phyloP scores from a whole-genome alignment of 2,113 vertebrate species.

The Dryoscopus gambensis region DNA sequence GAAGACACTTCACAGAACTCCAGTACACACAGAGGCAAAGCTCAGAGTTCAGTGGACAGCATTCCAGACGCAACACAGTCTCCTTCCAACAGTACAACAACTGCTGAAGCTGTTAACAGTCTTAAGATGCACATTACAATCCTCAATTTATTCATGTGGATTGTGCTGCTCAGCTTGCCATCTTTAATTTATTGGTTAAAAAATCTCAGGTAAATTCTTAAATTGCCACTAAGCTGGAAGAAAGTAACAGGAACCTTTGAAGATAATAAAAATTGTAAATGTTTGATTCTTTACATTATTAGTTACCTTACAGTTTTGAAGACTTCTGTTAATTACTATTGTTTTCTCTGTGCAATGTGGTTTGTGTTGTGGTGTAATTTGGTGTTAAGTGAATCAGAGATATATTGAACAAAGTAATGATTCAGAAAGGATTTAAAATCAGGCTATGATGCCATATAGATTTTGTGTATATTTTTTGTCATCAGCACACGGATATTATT shows the following conservation, averaged over 20 bases:
- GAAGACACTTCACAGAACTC: constrained; percentile 51
- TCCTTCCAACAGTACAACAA: not conserved
- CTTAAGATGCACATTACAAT: constrained; percentile 85
- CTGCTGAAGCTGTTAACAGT: constrained; percentile 75
- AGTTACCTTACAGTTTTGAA: not conserved
- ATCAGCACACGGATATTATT: not conserved
- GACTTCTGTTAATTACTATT: not conserved
- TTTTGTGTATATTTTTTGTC: not conserved
- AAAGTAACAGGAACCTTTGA: not conserved
- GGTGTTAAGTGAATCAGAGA: not conserved
- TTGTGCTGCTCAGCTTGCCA: constrained; percentile 82
- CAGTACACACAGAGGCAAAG: not conserved
- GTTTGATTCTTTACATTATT: not conserved
- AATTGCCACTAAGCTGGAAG: not conserved
- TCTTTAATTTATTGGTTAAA: constrained; percentile 91
- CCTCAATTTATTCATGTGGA: constrained; percentile 78
- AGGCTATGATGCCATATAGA: not conserved
- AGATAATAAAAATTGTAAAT: not conserved
- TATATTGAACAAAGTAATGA: not conserved
- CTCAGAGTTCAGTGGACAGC: not conserved
- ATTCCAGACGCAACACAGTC: not conserved
- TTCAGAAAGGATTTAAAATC: not conserved
- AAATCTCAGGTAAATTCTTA: constrained; percentile 84
- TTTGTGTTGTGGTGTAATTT: not conserved
- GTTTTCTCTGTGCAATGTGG: not conserved